Evolutionary conservation across 1,140 invertebrate species (phyloP).

Genomic region (Pantala flavescens): DNA sequence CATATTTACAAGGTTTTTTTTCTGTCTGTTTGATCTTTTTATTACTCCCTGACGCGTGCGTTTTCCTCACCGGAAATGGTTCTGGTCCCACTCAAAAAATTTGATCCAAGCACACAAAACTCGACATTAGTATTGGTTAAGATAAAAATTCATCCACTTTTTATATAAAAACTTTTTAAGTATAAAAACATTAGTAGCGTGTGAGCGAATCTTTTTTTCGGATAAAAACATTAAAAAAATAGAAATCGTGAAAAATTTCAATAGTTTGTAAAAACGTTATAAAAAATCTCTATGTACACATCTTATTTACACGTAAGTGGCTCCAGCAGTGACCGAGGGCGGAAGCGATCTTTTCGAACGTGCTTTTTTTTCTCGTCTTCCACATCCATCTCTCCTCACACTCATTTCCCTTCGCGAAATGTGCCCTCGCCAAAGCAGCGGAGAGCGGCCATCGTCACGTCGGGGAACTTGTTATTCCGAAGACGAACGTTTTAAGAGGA

Average conservation of each 20-base stretch:
- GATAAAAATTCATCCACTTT: background rate
- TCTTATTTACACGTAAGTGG: background rate
- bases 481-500: no score
- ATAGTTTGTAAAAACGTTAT: conserved; percentile 2
- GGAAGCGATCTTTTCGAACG: background rate
- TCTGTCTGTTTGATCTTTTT: background rate
- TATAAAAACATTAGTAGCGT: background rate
- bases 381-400: background rate
- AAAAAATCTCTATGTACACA: background rate
- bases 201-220: background rate
- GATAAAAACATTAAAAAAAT: conserved; percentile 1
- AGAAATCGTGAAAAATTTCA: background rate
- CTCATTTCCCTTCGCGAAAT: background rate
- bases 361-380: background rate
- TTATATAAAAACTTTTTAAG: background rate
- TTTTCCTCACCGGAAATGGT: background rate
- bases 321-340: background rate
- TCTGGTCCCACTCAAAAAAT: background rate
- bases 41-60: background rate
- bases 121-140: background rate
- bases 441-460: no score
- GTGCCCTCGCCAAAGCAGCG: background rate
- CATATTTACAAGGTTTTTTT: background rate
- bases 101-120: background rate
- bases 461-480: no score